These are phyloP conservation scores for Rosalia funebris DNA, from an alignment of 2,888 invertebrate species.

Conservation along the genomic window DNA sequence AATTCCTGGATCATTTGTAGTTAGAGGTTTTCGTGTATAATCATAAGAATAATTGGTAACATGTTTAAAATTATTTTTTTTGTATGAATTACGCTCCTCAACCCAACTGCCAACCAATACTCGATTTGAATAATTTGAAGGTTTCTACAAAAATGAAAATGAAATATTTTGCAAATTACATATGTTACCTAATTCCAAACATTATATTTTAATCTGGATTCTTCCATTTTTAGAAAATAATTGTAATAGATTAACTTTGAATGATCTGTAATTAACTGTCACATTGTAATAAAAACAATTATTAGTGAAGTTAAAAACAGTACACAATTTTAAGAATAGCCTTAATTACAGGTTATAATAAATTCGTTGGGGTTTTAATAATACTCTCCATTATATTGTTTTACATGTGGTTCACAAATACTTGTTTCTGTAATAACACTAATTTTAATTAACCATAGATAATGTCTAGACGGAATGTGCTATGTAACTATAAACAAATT, in stretches of 20 bases:
- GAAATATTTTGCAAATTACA: neutral
- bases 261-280: no score
- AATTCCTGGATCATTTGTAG: slow-evolving; percentile 24
- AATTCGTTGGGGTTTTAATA: no score
- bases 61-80: slow-evolving; percentile 40
- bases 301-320: no score
- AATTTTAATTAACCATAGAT: no score
- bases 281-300: no score
- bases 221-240: slow-evolving; percentile 20
- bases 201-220: slow-evolving; percentile 17
- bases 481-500: no score
- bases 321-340: no score
- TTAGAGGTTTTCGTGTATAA: slow-evolving; percentile 31
- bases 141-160: slow-evolving; percentile 39
- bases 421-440: no score
- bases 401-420: no score
- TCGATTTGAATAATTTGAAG: slow-evolving; percentile 37
- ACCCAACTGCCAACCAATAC: slow-evolving; percentile 51
- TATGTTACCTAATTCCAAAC: neutral
- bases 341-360: no score
- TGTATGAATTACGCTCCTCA: slow-evolving; percentile 41
- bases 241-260: neutral
- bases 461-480: no score
- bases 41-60: slow-evolving; percentile 39
- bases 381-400: no score